Evolutionary conservation across 2,113 vertebrate species (phyloP).

Genomic region (Lampris incognitus): DNA sequence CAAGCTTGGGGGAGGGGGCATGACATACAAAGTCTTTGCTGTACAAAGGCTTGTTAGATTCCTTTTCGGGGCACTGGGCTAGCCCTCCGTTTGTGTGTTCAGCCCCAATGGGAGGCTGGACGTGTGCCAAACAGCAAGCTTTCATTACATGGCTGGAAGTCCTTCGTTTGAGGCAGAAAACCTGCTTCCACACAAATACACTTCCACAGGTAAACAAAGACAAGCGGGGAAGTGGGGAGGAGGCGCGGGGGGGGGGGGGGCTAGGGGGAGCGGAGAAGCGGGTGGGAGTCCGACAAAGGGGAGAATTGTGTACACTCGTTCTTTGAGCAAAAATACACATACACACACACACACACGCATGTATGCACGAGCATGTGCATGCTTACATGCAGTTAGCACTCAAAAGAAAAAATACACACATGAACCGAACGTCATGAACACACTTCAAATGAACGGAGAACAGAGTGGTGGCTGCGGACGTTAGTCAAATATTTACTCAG

Average conservation of each 20-base stretch:
- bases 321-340: constrained; percentile 11
- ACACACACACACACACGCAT: constrained; percentile 1
- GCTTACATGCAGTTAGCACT: no score
- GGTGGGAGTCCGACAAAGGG: not conserved
- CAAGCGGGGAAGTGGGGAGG: not conserved
- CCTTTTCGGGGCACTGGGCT: constrained; percentile 23
- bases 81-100: constrained; percentile 31
- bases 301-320: constrained; percentile 1
- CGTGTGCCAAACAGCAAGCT: constrained; percentile 48
- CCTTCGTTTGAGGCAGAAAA: constrained; percentile 45
- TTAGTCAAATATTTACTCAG: constrained; percentile 76
- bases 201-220: constrained; percentile 56
- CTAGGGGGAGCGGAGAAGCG: not conserved
- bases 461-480: constrained; percentile 60
- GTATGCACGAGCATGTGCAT: no score
- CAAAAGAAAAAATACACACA: constrained; percentile 24
- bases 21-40: no score
- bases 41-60: constrained; percentile 38
- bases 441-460: constrained; percentile 43
- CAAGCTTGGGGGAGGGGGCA: no score
- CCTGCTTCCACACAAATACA: constrained; percentile 36
- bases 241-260: not conserved
- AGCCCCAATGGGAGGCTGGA: constrained; percentile 33
- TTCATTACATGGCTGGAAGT: constrained; percentile 59
- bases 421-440: constrained; percentile 35